phyloP scores from a whole-genome alignment of 2,888 invertebrate genomes.

The Phyto melanocephala region DNA sequence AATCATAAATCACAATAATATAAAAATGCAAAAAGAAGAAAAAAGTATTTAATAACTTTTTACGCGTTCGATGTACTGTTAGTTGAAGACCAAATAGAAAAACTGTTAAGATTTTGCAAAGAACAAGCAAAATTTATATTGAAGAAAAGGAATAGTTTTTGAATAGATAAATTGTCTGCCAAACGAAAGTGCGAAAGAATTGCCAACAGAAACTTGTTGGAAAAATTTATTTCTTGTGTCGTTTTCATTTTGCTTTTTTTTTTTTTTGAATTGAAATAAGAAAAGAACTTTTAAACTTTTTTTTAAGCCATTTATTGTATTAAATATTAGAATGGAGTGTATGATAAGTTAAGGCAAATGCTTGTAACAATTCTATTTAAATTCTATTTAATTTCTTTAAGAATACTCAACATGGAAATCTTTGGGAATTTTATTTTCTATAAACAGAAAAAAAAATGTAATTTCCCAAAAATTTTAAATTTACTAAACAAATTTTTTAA shows the following conservation, averaged over 20 bases:
- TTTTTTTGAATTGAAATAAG: background rate
- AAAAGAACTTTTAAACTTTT: background rate
- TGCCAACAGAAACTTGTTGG: background rate
- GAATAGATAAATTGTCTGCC: conserved; percentile 49
- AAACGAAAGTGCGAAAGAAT: conserved; percentile 42
- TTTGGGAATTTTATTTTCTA: no score
- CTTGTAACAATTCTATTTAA: background rate
- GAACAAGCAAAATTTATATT: background rate
- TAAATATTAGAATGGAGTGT: background rate
- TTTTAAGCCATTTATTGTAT: conserved; percentile 26
- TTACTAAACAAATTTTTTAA: no score
- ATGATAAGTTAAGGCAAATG: background rate
- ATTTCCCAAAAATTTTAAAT: no score
- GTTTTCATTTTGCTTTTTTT: background rate
- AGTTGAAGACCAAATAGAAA: background rate
- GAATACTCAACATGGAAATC: no score
- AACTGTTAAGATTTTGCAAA: background rate
- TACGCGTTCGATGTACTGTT: conserved; percentile 3
- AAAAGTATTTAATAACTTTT: conserved; percentile 1
- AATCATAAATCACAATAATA: conserved; percentile 51
- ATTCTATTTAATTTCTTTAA: no score
- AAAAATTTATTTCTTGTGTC: conserved; percentile 24
- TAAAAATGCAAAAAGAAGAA: background rate
- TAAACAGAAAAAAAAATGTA: no score
- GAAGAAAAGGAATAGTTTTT: conserved; percentile 7